phyloP scores from a whole-genome alignment of 1,140 invertebrate species.

The Grapholita molesta region DNA sequence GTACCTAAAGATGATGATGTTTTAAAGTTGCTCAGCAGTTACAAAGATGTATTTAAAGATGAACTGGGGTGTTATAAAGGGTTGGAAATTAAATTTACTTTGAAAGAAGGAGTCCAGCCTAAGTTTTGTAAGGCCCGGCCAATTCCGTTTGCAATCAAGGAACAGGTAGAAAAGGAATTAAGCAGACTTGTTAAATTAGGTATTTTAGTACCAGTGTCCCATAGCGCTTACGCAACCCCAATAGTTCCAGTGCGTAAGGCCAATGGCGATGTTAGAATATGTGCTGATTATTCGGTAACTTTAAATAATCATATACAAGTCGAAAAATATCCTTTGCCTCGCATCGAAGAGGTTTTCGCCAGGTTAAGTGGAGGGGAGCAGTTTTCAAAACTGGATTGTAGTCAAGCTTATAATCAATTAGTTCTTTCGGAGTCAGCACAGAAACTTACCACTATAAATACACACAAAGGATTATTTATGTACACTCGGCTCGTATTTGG shows the following conservation, averaged over 20 bases:
- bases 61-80: neutral
- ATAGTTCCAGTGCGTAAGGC: too few relatives aligned
- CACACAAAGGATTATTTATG: too few relatives aligned
- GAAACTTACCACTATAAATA: too few relatives aligned
- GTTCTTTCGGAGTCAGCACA: too few relatives aligned
- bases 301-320: neutral
- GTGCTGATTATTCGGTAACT: neutral
- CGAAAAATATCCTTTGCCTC: too few relatives aligned
- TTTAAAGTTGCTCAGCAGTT: neutral
- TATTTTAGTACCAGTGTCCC: neutral
- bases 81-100: neutral
- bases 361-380: neutral
- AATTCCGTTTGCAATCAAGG: neutral
- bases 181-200: neutral
- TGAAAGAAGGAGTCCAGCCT: neutral
- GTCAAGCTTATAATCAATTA: neutral
- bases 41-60: neutral
- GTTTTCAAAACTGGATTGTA: neutral
- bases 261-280: neutral
- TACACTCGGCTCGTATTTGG: too few relatives aligned
- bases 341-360: neutral
- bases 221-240: neutral
- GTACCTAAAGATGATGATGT: neutral
- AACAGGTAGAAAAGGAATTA: neutral
- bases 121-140: neutral